phyloP scores from a whole-genome alignment of 2,888 invertebrate genomes.

The Ethmia dodecea region DNA sequence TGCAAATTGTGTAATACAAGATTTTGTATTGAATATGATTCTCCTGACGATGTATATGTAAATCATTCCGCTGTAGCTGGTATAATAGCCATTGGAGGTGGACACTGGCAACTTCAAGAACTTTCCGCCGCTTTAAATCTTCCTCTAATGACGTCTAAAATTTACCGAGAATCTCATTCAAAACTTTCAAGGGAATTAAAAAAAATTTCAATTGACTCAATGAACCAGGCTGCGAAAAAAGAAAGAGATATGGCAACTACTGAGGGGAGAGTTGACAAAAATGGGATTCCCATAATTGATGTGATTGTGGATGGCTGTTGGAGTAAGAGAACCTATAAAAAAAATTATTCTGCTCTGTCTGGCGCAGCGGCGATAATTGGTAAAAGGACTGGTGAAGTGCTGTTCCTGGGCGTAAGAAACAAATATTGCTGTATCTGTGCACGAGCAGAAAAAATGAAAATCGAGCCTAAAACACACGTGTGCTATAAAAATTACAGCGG shows the following conservation, averaged over 20 bases:
- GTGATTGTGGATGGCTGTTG: constrained; percentile 7
- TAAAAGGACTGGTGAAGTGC: constrained; percentile 2
- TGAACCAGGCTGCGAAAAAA: constrained; percentile 6
- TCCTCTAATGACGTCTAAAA: no score
- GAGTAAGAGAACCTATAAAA: constrained; percentile 6
- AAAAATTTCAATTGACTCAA: no score
- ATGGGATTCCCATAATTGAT: constrained; percentile 3
- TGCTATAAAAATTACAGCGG: constrained; percentile 15
- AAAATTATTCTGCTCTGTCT: constrained; percentile 6
- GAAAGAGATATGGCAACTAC: constrained; percentile 6
- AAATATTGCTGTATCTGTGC: constrained; percentile 1
- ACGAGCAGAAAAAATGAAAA: no score
- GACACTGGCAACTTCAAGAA: no score
- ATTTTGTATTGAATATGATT: no score
- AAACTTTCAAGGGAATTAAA: no score
- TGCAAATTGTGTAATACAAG: no score
- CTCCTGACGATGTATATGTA: no score
- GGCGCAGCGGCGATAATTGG: constrained; percentile 10
- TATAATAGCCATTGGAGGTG: no score
- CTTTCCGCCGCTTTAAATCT: no score
- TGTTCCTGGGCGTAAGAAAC: background rate
- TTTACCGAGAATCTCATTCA: no score
- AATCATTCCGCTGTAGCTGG: no score
- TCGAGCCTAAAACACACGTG: background rate
- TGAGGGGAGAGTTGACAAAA: constrained; percentile 3